Conservation (phyloP, 1,140 invertebrate species). For the Arctopsyche grandis region DNA sequence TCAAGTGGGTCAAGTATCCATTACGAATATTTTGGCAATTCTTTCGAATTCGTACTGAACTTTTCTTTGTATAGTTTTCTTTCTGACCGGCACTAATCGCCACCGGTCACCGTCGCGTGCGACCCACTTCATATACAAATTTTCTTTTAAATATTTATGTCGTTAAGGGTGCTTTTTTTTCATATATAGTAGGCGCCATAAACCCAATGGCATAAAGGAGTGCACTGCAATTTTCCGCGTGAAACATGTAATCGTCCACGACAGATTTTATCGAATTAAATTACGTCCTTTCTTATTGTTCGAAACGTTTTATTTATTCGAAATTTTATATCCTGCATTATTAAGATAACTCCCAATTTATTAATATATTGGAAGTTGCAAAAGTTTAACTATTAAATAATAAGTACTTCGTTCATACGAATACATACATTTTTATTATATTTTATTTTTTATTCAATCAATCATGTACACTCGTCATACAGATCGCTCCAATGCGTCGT, state of each 20-base stretch:
- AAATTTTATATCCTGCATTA: not conserved
- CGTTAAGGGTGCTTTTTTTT: not conserved
- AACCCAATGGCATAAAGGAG: too few species aligned
- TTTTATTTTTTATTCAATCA: too few species aligned
- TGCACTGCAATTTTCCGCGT: too few species aligned
- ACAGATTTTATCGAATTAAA: too few species aligned
- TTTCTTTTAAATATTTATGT: constrained; percentile 30
- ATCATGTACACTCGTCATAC: too few species aligned
- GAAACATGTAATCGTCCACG: too few species aligned
- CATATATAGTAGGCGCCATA: not conserved
- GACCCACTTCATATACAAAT: constrained; percentile 30
- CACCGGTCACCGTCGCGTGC: constrained; percentile 23
- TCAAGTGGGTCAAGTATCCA: constrained; percentile 13
- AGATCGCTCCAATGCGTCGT: too few species aligned
- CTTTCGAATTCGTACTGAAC: not conserved
- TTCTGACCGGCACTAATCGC: not conserved
- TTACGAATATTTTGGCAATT: constrained; percentile 5
- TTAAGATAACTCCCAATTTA: too few species aligned
- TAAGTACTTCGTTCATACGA: too few species aligned
- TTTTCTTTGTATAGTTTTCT: constrained; percentile 6
- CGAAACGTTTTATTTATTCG: not conserved
- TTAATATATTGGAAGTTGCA: too few species aligned
- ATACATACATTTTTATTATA: too few species aligned
- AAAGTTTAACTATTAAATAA: too few species aligned
- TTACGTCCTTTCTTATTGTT: not conserved